Percentiles rank a stretch among this genome's conserved stretches.
Evolutionary conservation across 2,113 vertebrate genomes (phyloP).

Genomic region (Cercopithecus mona): DNA sequence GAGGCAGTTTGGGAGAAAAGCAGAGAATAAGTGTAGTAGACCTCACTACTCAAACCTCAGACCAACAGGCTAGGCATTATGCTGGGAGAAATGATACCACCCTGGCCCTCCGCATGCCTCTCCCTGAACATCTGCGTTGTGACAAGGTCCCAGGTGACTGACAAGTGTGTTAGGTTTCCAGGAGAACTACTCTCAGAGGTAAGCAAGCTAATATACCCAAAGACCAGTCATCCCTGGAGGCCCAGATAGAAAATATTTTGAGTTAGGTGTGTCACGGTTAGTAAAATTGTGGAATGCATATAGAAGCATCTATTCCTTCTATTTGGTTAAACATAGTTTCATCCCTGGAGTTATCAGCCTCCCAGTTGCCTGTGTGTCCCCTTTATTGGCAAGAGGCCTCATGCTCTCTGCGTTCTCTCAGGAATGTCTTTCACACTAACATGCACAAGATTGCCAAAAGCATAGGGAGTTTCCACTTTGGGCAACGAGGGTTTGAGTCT

Average conservation of each 20-base stretch:
- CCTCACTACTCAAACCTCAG: neutral
- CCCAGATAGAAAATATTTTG: neutral
- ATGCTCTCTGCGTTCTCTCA: neutral
- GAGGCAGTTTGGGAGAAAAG: neutral
- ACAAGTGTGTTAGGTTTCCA: no score
- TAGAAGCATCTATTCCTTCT: neutral
- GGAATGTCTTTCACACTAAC: neutral
- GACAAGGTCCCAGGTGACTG: neutral
- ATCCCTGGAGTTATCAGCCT: neutral
- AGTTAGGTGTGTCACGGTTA: neutral
- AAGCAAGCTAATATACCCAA: neutral
- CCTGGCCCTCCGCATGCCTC: neutral
- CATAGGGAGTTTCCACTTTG: slow-evolving; percentile 10
- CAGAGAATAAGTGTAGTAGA: neutral
- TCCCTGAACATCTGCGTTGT: neutral
- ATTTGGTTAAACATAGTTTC: neutral
- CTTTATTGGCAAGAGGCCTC: neutral
- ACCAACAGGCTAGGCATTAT: neutral
- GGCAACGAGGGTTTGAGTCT: slow-evolving; percentile 40
- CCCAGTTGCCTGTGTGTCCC: neutral
- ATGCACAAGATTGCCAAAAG: neutral
- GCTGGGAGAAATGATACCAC: no score
- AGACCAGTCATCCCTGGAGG: neutral
- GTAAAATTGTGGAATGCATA: neutral
- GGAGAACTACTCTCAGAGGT: neutral